These are phyloP conservation scores for Hippocampus barbouri DNA, from an alignment of 2,113 vertebrate genomes.

Conservation along the genomic window DNA sequence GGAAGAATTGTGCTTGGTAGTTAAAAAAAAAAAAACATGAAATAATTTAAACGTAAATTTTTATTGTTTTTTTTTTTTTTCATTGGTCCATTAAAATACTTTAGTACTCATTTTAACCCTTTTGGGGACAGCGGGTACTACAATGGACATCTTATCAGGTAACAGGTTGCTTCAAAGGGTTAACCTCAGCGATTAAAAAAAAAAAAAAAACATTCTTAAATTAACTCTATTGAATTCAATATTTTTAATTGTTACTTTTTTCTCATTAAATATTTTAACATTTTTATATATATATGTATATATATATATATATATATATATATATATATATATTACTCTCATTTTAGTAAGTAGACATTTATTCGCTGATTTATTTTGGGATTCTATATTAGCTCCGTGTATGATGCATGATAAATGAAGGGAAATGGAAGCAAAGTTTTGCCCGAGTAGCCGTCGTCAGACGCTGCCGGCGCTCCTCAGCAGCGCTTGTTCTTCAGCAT, in stretches of 20 bases:
- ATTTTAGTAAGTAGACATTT: neutral
- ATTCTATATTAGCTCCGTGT: neutral
- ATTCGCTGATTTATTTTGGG: too few relatives aligned
- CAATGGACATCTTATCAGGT: too few relatives aligned
- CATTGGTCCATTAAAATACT: neutral
- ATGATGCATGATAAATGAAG: neutral
- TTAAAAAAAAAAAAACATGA: neutral
- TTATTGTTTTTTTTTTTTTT: neutral
- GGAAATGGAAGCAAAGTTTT: neutral
- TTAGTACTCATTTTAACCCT: too few relatives aligned
- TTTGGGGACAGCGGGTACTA: too few relatives aligned
- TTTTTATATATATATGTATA: neutral
- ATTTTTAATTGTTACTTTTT: neutral
- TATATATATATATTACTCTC: neutral
- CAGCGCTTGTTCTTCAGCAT: slow-evolving; percentile 86
- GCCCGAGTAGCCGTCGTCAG: neutral
- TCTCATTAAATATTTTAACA: neutral
- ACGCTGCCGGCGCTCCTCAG: slow-evolving; percentile 52
- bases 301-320: neutral
- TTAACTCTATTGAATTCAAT: neutral
- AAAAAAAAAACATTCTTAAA: too few relatives aligned
- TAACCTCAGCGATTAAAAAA: neutral
- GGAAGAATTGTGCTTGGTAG: neutral
- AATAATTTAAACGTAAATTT: neutral
- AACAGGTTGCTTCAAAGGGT: too few relatives aligned